Base-by-base conservation (phyloP, 2,888 invertebrate species). In the Himalopsyche japonica region DNA sequence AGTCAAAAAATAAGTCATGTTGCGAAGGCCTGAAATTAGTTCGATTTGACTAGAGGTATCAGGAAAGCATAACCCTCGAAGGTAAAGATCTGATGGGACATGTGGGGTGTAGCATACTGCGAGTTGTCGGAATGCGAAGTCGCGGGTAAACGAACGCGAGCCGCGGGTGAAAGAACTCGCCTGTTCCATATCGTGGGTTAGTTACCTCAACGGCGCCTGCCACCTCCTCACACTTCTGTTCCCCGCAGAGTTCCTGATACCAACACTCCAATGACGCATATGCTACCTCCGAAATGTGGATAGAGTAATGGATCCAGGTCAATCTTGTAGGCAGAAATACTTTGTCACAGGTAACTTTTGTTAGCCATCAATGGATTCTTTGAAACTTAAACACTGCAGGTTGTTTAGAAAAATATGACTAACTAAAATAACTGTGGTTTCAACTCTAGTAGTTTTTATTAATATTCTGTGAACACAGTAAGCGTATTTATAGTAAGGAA, bases 191-290 rank as follows among this genome's bases (percentile, higher is more conserved):
- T 86, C 86, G 43, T 81, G 86, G 88, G 87, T 87, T 87, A 87
- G 86, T 87, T 86, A 87, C 87, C 87, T 84, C 86, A 87, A 88
- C 89, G 89, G 89, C 88, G 87, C 88, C 70, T 70, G 57, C 57
- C 89, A 89, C 89, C 83, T 76, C 81, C 77, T 77, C 78, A 82
- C 47, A 27, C 83, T 80, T 78, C 85, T 85, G 83, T 64, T 76
- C 82, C 49, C 84, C 84, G 70, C 70, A 27, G 24, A 70, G 15
- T 27, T 70, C 70, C 70, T 27, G 70, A 70, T 70, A 27, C 27
- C 70, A 10, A 24, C 57, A 57, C 57, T 20, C 57, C 70, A 70
- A 27, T 70, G 70, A 70, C 70, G 70, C 70, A 70, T 30, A 70
- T 70, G 70, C 70, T 70, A 70, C 70, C 30, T 30, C 70, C 70